These are phyloP conservation scores for Orycteropus afer DNA, from an alignment of 2,113 vertebrate genomes.

Conservation along the genomic window DNA sequence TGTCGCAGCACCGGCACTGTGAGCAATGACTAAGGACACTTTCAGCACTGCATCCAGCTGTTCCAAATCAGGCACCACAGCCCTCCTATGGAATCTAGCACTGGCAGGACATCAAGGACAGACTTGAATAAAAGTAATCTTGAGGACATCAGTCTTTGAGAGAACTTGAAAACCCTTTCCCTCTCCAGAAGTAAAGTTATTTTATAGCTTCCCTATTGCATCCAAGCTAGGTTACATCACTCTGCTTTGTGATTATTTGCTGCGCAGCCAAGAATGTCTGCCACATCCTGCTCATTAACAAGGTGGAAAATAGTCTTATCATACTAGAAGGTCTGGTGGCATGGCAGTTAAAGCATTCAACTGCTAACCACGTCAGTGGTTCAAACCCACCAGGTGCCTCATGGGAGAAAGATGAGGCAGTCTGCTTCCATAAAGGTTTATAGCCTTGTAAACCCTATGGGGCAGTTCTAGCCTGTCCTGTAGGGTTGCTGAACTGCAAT, in stretches of 20 bases:
- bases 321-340: neutral
- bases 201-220: constrained; percentile 58
- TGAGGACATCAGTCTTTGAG: constrained; percentile 48
- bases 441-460: no score
- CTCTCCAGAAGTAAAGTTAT: constrained; percentile 69
- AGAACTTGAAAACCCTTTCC: constrained; percentile 57
- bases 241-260: neutral
- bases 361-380: no score
- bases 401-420: no score
- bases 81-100: constrained; percentile 88
- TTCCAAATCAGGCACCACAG: constrained; percentile 83
- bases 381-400: no score
- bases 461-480: no score
- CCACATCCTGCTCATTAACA: neutral
- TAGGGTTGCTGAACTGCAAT: no score
- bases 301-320: neutral
- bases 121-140: constrained; percentile 64
- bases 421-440: no score
- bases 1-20: constrained; percentile 56
- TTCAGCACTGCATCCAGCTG: constrained; percentile 87
- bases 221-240: neutral
- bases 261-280: neutral
- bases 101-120: neutral
- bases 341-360: no score
- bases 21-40: constrained; percentile 88